phyloP scores from a whole-genome alignment of 2,888 invertebrate species.

The Seira sanloemensis region DNA sequence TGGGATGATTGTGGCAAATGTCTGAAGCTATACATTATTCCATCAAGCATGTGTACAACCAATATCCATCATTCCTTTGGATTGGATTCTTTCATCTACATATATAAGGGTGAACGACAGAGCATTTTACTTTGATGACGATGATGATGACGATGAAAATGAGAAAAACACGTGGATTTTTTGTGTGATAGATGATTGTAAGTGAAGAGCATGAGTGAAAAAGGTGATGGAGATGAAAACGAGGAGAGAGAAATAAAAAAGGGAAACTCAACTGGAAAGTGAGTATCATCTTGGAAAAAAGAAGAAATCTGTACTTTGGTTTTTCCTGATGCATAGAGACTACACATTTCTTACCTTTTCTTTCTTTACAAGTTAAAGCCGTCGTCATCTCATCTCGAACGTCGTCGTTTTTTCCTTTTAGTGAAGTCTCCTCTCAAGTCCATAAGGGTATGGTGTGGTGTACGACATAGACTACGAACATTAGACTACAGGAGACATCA shows the following conservation, averaged over 20 bases:
- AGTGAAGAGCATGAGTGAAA: slow-evolving; percentile 39
- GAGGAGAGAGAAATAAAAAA: slow-evolving; percentile 33
- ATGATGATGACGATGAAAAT: background rate
- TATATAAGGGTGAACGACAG: background rate
- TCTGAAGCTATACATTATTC: slow-evolving; percentile 51
- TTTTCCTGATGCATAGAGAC: slow-evolving; percentile 15
- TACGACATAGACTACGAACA: slow-evolving; percentile 46
- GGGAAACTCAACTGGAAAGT: slow-evolving; percentile 59
- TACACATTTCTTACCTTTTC: slow-evolving; percentile 10
- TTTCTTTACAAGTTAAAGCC: slow-evolving; percentile 47
- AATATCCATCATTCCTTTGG: background rate
- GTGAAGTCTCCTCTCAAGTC: slow-evolving; percentile 60
- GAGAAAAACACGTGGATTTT: slow-evolving; percentile 53
- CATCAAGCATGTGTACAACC: slow-evolving; percentile 43
- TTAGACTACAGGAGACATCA: slow-evolving; percentile 36
- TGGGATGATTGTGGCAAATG: background rate
- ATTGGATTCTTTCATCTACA: slow-evolving; percentile 20
- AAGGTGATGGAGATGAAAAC: slow-evolving; percentile 32
- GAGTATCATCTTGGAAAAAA: slow-evolving; percentile 35
- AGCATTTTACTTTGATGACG: background rate
- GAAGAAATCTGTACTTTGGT: slow-evolving; percentile 35
- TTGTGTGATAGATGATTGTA: slow-evolving; percentile 53
- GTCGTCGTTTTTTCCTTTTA: slow-evolving; percentile 26
- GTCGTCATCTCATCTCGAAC: slow-evolving; percentile 24
- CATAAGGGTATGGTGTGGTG: slow-evolving; percentile 53